A percentile compares a stretch with the other conserved stretches of the same genome.
Evolutionary conservation across 2,113 vertebrate species (phyloP).

Genomic region (Notarius quadriscutis): DNA sequence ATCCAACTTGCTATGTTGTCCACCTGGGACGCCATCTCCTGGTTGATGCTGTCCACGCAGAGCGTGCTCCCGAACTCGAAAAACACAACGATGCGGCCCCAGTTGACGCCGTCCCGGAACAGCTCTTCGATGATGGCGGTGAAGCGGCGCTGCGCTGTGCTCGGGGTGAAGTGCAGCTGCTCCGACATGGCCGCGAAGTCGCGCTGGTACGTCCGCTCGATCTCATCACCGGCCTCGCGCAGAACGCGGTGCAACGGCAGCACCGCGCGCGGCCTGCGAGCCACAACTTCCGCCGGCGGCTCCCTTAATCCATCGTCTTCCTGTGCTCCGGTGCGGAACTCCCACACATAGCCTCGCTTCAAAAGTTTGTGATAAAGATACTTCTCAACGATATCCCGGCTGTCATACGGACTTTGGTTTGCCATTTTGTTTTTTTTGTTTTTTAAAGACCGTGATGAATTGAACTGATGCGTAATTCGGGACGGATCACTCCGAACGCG

Average conservation of each 20-base stretch:
- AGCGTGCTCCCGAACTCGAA: slow-evolving; percentile 88
- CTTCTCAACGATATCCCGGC: slow-evolving; percentile 63
- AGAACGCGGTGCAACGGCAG: slow-evolving; percentile 76
- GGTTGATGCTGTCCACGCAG: slow-evolving; percentile 82
- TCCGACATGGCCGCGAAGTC: slow-evolving; percentile 83
- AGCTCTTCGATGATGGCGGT: slow-evolving; percentile 83
- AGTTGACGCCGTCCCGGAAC: slow-evolving; percentile 89
- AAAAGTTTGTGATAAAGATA: slow-evolving; percentile 65
- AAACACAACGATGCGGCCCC: slow-evolving; percentile 90
- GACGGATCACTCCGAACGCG: slow-evolving; percentile 36
- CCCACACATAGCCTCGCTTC: slow-evolving; percentile 61
- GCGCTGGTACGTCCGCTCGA: slow-evolving; percentile 78
- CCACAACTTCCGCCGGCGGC: slow-evolving; percentile 45
- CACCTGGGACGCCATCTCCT: slow-evolving; percentile 81
- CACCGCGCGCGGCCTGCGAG: slow-evolving; percentile 39
- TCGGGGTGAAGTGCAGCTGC: slow-evolving; percentile 77
- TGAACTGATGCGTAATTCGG: slow-evolving; percentile 19
- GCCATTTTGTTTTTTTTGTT: slow-evolving; percentile 47
- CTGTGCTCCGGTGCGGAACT: slow-evolving; percentile 44
- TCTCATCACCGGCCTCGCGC: slow-evolving; percentile 78
- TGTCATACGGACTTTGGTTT: slow-evolving; percentile 58
- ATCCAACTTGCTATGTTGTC: slow-evolving; percentile 86
- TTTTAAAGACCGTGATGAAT: neutral
- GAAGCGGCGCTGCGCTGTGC: slow-evolving; percentile 77
- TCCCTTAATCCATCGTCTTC: slow-evolving; percentile 51